These are phyloP conservation scores for Pelodytes ibericus DNA, from an alignment of 2,797 vertebrate species.

Conservation along the genomic window DNA sequence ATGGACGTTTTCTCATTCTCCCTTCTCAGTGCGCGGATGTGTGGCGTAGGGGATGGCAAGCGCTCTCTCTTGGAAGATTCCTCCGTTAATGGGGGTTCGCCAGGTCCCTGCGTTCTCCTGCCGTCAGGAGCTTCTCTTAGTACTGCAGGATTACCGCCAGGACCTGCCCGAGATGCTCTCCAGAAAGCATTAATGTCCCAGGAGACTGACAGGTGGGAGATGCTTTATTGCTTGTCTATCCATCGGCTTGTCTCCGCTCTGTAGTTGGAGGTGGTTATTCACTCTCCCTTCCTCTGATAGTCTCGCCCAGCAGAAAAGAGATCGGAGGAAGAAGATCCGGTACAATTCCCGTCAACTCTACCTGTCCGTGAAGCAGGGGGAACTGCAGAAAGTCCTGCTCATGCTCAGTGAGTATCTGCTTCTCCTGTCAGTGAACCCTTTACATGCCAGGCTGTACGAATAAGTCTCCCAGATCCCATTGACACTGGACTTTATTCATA, in stretches of 20 bases:
- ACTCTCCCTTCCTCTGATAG: neutral
- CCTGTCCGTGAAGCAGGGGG: slow-evolving; percentile 88
- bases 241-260: slow-evolving; percentile 8
- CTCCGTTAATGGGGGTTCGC: slow-evolving; percentile 57
- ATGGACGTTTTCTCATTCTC: neutral
- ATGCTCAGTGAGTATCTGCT: slow-evolving; percentile 85
- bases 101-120: slow-evolving; percentile 81
- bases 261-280: neutral
- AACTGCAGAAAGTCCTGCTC: slow-evolving; percentile 89
- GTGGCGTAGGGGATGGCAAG: slow-evolving; percentile 77
- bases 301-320: slow-evolving; percentile 50
- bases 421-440: too few species aligned
- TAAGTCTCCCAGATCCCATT: too few species aligned
- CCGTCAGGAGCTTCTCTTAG: slow-evolving; percentile 83
- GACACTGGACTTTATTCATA: too few species aligned
- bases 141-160: slow-evolving; percentile 80
- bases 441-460: too few species aligned
- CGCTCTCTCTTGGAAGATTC: slow-evolving; percentile 79
- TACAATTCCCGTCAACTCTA: slow-evolving; percentile 92
- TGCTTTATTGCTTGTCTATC: neutral
- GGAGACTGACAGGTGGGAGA: slow-evolving; percentile 82
- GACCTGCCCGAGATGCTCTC: slow-evolving; percentile 81
- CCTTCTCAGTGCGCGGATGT: slow-evolving; percentile 81
- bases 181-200: slow-evolving; percentile 88
- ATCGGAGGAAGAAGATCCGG: slow-evolving; percentile 84